Percentiles rank a stretch among this genome's conserved stretches.
phyloP scores from a whole-genome alignment of 2,113 vertebrate genomes.

The Chrysochloris asiatica region DNA sequence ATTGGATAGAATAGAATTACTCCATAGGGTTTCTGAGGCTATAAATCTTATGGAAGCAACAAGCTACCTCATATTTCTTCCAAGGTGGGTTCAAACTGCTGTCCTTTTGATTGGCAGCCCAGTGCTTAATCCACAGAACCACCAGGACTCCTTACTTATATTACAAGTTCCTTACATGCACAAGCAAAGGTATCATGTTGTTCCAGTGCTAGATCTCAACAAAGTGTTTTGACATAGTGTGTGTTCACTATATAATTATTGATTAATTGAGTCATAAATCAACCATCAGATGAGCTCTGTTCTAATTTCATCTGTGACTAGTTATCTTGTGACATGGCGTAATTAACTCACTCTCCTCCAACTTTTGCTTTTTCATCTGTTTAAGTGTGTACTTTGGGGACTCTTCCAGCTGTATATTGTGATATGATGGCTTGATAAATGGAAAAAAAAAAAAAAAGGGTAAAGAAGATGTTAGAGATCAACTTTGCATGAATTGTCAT shows the following conservation, averaged over 20 bases:
- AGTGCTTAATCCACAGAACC: too few species aligned
- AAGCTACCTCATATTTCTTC: too few species aligned
- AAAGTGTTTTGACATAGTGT: background rate
- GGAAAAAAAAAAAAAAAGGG: too few species aligned
- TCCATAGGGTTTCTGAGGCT: too few species aligned
- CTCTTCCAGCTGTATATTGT: background rate
- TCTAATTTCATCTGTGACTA: background rate
- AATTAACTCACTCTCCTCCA: background rate
- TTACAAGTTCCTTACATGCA: background rate
- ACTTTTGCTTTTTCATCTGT: background rate
- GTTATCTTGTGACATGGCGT: background rate
- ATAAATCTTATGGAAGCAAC: too few species aligned
- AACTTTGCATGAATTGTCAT: background rate
- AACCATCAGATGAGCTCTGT: background rate
- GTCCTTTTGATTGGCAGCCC: too few species aligned
- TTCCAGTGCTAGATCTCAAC: background rate
- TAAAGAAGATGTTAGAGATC: background rate
- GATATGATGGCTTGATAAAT: background rate
- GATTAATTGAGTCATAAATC: background rate
- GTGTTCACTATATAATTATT: background rate
- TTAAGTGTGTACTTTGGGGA: background rate
- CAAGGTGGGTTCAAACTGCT: too few species aligned
- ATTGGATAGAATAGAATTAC: too few species aligned
- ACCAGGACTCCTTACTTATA: too few species aligned
- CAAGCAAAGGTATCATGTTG: background rate